Evolutionary conservation across 2,797 vertebrate species (phyloP).

Genomic region (Epinephelus awoara): DNA sequence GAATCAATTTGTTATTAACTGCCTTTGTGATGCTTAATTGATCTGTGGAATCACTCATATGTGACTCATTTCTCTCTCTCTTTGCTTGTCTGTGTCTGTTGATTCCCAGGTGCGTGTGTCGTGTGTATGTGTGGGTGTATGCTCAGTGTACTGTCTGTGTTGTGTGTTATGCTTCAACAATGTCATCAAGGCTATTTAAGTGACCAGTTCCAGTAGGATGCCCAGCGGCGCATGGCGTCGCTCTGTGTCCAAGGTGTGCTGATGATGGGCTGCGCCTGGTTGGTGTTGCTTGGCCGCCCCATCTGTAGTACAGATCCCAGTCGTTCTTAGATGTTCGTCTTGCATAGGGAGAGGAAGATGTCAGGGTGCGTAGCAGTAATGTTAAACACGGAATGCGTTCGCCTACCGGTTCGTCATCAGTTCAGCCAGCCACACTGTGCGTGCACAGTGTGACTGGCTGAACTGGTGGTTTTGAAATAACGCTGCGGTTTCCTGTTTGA

Average conservation of each 20-base stretch:
- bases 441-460: constrained; percentile 29
- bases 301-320: constrained; percentile 89
- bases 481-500: constrained; percentile 2
- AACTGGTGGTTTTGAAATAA: constrained; percentile 15
- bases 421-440: constrained; percentile 52
- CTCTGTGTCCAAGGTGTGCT: constrained; percentile 86
- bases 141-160: constrained; percentile 52
- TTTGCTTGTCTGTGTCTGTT: constrained; percentile 68
- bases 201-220: constrained; percentile 80
- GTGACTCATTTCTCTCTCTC: constrained; percentile 58
- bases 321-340: constrained; percentile 66
- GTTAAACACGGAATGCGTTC: constrained; percentile 19
- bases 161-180: constrained; percentile 79
- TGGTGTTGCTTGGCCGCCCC: constrained; percentile 96
- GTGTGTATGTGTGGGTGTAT: constrained; percentile 62
- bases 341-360: constrained; percentile 23
- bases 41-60: constrained; percentile 22
- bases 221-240: constrained; percentile 67
- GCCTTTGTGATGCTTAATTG: constrained; percentile 1
- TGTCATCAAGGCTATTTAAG: constrained; percentile 83
- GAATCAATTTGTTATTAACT: constrained; percentile 17
- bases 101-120: constrained; percentile 74
- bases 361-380: constrained; percentile 28
- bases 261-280: constrained; percentile 97
- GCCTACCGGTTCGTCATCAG: constrained; percentile 47